Conservation (phyloP, 2,113 vertebrate species). For the Salminus brasiliensis region DNA sequence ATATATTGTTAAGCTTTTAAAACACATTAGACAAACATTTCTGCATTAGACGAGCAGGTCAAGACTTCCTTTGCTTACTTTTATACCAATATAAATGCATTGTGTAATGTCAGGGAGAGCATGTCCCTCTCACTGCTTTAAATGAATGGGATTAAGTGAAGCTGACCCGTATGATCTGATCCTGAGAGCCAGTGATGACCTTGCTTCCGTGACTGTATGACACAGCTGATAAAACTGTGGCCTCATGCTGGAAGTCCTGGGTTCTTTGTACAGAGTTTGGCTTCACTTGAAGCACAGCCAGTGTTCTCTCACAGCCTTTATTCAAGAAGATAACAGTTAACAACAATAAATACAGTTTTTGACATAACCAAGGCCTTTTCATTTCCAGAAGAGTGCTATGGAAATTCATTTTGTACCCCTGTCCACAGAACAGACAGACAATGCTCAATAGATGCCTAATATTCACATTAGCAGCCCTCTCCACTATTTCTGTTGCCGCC, state of each 20-base stretch:
- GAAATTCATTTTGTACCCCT: too few species aligned
- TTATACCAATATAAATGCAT: too few species aligned
- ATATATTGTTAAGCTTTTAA: too few species aligned
- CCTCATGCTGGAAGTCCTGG: slow-evolving; percentile 70
- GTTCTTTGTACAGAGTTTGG: slow-evolving; percentile 64
- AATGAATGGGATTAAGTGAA: not conserved
- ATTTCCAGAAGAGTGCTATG: not conserved
- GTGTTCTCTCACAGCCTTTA: slow-evolving; percentile 71
- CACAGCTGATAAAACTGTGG: slow-evolving; percentile 67
- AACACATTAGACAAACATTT: not conserved
- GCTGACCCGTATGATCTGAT: slow-evolving; percentile 78
- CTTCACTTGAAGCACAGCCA: slow-evolving; percentile 69
- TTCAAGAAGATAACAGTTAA: not conserved
- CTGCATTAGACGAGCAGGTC: not conserved
- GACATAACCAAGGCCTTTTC: too few species aligned
- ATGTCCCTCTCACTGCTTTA: too few species aligned
- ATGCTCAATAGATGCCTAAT: too few species aligned
- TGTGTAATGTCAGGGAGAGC: too few species aligned
- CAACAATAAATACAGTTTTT: not conserved
- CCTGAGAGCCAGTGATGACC: slow-evolving; percentile 73
- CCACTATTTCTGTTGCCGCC: too few species aligned
- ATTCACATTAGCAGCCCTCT: too few species aligned
- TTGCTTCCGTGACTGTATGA: slow-evolving; percentile 64
- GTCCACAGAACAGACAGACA: too few species aligned
- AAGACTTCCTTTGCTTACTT: too few species aligned